Conservation (phyloP, 1,140 invertebrate genomes). For the Achatina immaculata region DNA sequence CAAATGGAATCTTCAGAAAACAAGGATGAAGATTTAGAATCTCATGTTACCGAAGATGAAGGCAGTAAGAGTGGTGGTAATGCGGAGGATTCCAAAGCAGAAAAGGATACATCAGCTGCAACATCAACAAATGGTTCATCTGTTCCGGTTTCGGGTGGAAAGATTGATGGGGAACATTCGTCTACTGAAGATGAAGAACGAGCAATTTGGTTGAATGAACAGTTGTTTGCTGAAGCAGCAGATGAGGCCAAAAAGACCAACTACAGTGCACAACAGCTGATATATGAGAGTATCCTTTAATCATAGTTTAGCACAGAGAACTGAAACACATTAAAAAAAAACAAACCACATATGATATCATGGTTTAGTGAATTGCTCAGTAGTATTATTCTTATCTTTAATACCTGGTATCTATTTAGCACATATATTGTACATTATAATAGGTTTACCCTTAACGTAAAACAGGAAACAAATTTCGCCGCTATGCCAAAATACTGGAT, state of each 20-base stretch:
- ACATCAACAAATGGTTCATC: conserved; percentile 2
- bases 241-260: conserved; percentile 11
- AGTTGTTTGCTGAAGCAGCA: conserved; percentile 27
- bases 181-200: conserved; percentile 8
- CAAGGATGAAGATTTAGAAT: background rate
- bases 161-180: background rate
- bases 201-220: conserved; percentile 32
- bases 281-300: conserved; percentile 38
- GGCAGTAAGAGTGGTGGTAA: background rate
- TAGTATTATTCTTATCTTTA: background rate
- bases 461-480: conserved; percentile 33
- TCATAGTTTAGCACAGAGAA: too few relatives aligned
- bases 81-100: background rate
- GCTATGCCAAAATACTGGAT: conserved; percentile 35
- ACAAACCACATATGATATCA: background rate
- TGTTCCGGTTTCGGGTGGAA: background rate
- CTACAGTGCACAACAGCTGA: conserved; percentile 16
- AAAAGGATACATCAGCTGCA: background rate
- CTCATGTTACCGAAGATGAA: background rate
- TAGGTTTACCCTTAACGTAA: conserved; percentile 23
- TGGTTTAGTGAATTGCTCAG: background rate
- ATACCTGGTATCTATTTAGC: too few relatives aligned
- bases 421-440: background rate
- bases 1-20: background rate
- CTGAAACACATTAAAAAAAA: background rate